A percentile compares a stretch with the other conserved stretches of the same genome.
Evolutionary conservation across 2,888 invertebrate genomes (phyloP).

Genomic region (Mimachlamys varia): DNA sequence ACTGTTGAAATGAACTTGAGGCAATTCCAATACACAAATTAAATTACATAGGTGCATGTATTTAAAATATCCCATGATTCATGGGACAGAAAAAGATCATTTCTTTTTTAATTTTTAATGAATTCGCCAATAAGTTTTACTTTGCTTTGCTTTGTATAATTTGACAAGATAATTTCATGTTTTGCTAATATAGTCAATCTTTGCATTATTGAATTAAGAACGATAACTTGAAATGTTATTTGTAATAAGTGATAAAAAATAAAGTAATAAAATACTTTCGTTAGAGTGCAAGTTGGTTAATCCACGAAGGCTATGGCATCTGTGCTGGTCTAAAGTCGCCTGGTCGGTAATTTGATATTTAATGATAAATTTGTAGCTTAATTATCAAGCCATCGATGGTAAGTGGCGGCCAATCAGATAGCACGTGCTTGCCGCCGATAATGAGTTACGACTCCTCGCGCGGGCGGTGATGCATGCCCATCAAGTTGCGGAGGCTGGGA

Average conservation of each 20-base stretch:
- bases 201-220: neutral
- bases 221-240: neutral
- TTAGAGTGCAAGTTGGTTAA: slow-evolving; percentile 6
- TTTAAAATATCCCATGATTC: too few species aligned
- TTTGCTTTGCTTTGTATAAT: neutral
- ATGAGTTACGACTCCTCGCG: slow-evolving; percentile 36
- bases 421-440: slow-evolving; percentile 36
- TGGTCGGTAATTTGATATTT: slow-evolving; percentile 21
- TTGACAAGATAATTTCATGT: neutral
- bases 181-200: neutral
- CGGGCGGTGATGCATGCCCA: slow-evolving; percentile 30
- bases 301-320: slow-evolving; percentile 16
- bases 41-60: too few species aligned
- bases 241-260: neutral
- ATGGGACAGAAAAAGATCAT: too few species aligned
- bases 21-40: too few species aligned
- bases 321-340: slow-evolving; percentile 12
- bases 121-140: neutral
- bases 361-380: slow-evolving; percentile 33
- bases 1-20: too few species aligned
- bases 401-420: slow-evolving; percentile 28
- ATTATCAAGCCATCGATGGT: slow-evolving; percentile 34
- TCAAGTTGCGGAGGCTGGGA: slow-evolving; percentile 25
- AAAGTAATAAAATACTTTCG: neutral
- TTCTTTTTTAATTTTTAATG: neutral